Evolutionary conservation across 2,113 vertebrate genomes (phyloP).

Genomic region (Salminus brasiliensis): DNA sequence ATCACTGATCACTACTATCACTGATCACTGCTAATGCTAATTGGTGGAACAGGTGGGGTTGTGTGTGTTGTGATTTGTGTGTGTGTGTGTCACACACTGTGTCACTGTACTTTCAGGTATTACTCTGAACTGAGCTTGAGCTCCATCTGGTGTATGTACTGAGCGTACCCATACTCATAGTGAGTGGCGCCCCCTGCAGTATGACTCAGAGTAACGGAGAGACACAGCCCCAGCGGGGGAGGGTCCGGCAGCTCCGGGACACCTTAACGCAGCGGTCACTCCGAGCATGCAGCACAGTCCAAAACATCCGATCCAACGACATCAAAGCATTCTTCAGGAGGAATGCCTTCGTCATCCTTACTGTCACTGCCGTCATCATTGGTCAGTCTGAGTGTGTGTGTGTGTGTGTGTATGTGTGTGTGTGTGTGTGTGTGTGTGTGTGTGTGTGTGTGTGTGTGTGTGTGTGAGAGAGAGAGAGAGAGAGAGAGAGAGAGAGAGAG

Average conservation of each 20-base stretch:
- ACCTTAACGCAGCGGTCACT: conserved; percentile 83
- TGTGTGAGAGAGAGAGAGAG: too few relatives aligned
- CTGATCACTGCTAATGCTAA: too few relatives aligned
- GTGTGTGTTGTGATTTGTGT: background rate
- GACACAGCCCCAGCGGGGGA: conserved; percentile 75
- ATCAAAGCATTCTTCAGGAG: conserved; percentile 84
- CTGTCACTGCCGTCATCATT: conserved; percentile 87
- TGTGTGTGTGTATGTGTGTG: background rate
- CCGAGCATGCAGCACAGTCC: conserved; percentile 84
- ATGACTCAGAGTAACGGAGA: conserved; percentile 90
- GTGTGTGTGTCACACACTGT: background rate
- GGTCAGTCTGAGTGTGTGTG: conserved; percentile 77
- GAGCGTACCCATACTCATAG: too few relatives aligned
- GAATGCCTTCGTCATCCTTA: conserved; percentile 95
- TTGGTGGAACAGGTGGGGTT: background rate
- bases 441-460: too few relatives aligned
- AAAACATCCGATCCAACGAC: conserved; percentile 84
- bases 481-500: too few relatives aligned
- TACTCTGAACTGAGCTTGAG: background rate
- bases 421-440: background rate
- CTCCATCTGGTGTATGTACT: background rate
- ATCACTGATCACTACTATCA: too few relatives aligned
- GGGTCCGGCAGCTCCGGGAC: conserved; percentile 84
- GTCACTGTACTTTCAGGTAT: background rate
- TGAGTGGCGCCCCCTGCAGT: background rate